Conservation (phyloP, 1,140 invertebrate species). For the Cotesia chilonis region DNA sequence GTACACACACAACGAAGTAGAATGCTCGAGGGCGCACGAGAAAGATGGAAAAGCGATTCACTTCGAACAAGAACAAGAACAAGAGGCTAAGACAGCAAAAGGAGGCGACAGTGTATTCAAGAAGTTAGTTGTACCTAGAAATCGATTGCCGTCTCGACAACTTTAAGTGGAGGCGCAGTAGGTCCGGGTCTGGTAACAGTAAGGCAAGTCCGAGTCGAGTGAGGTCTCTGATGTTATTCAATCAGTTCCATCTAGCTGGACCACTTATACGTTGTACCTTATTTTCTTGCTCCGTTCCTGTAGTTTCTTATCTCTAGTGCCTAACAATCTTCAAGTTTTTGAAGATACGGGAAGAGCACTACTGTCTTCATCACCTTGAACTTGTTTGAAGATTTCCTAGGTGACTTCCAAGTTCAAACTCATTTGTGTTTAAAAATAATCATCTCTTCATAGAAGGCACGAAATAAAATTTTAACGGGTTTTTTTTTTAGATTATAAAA, state of each 20-base stretch:
- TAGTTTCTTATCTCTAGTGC: too few species aligned
- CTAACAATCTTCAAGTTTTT: too few species aligned
- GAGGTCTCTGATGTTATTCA: constrained; percentile 33
- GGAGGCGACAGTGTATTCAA: constrained; percentile 36
- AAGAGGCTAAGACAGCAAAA: neutral
- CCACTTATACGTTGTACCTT: constrained; percentile 7
- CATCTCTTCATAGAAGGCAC: too few species aligned
- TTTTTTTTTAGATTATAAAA: too few species aligned
- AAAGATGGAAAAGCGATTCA: neutral
- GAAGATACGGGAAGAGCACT: too few species aligned
- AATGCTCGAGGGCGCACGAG: neutral
- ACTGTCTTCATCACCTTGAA: too few species aligned
- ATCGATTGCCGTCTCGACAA: constrained; percentile 27
- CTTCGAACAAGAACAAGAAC: constrained; percentile 1
- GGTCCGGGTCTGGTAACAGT: constrained; percentile 3
- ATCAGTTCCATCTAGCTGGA: constrained; percentile 37
- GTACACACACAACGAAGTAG: neutral
- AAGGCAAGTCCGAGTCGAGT: neutral
- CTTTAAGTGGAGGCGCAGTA: constrained; percentile 15
- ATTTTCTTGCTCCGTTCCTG: too few species aligned
- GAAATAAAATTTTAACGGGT: too few species aligned
- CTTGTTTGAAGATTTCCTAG: constrained; percentile 31
- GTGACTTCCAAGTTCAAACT: neutral
- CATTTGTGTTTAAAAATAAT: too few species aligned
- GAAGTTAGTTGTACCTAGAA: constrained; percentile 31